Evolutionary conservation across 92 coral and sea anemone genomes (phyloP).

Genomic region (Zoanthus sansibaricus): DNA sequence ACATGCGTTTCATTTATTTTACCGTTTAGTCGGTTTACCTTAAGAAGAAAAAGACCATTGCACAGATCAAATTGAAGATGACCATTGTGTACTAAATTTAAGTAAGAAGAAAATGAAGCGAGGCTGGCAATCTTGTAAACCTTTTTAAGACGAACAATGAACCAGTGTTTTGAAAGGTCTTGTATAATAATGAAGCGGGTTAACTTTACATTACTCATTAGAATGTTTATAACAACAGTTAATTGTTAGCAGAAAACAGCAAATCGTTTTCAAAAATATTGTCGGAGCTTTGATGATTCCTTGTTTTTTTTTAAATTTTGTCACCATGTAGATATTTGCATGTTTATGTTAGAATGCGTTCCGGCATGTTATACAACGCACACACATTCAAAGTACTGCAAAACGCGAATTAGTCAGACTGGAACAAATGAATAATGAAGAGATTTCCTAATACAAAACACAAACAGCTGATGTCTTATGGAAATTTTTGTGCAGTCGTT

Average conservation of each 20-base stretch:
- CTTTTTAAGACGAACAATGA: conserved; percentile 11
- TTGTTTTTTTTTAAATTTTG: background rate
- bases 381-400: background rate
- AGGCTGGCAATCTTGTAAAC: background rate
- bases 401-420: too few species aligned
- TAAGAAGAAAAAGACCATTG: background rate
- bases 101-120: background rate
- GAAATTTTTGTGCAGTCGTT: background rate
- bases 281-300: background rate
- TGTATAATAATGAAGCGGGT: background rate
- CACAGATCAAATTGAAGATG: background rate
- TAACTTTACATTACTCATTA: background rate
- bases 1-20: background rate
- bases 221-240: conserved; percentile 18
- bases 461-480: background rate
- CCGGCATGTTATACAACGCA: background rate
- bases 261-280: conserved; percentile 2
- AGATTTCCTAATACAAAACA: background rate
- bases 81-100: background rate
- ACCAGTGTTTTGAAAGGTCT: background rate
- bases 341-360: background rate
- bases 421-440: background rate
- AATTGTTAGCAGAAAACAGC: conserved; percentile 27
- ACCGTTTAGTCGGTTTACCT: too few species aligned
- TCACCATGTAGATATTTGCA: background rate